Evolutionary conservation across 2,888 invertebrate species (phyloP), one percentile per base, ranked within the genome.

Genomic region (Norana najaformis): DNA sequence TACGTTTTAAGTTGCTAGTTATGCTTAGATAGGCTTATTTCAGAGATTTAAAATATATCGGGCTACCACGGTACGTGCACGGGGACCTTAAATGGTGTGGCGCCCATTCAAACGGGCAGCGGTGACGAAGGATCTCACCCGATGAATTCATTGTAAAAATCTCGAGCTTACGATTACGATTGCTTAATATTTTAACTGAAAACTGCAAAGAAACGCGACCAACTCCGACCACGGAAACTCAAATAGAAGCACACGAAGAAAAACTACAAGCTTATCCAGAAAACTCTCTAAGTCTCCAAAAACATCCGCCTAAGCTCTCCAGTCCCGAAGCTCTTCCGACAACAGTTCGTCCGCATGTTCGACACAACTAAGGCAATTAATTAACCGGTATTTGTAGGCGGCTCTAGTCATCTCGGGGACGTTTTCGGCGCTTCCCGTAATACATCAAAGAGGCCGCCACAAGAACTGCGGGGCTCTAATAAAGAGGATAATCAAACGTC

Each of bases 361-460:
- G n/a, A n/a, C 18, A n/a, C 69, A n/a, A 8, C 30, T 8, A n/a
- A 69, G 69, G 69, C 69, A 69, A 69, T 69, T 69, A 69, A 69
- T 69, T 69, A 69, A 69, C 69, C 69, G 69, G 69, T n/a, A 69
- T 69, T n/a, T 69, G n/a, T 11, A 11, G 69, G 69, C 69, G 69
- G 30, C 69, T n/a, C 69, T 69, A 69, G 30, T 69, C 69, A 69
- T 69, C 69, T 30, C 30, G 8, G 4, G 2, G n/a, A 30, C 8
- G n/a, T n/a, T 69, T 69, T 69, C 69, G 69, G n/a, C n/a, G 69
- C 69, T n/a, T 69, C 69, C 69, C 69, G 69, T 69, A 69, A 69
- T 69, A 69, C 69, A 69, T 69, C 69, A 69, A 69, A 69, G 69
- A 8, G 30, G n/a, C 69, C 69, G 69, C 16, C 69, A 16, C n/a